A percentile compares a stretch with the other conserved stretches of the same genome.
phyloP scores from a whole-genome alignment of 2,888 invertebrate genomes.

The Parapristionchus giblindavisi region DNA sequence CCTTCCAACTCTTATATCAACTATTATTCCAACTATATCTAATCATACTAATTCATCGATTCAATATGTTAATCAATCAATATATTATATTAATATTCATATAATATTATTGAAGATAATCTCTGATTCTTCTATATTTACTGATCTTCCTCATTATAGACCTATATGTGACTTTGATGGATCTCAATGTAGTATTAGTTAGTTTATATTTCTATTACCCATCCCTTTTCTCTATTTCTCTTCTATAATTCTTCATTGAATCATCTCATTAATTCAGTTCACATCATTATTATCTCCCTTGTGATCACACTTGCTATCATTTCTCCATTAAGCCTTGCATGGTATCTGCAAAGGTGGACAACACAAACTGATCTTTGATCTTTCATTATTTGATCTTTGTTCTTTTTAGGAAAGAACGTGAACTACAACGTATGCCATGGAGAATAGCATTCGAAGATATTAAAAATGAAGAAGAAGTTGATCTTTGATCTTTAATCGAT shows the following conservation, averaged over 20 bases:
- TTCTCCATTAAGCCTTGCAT: conserved; percentile 48
- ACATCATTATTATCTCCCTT: conserved; percentile 14
- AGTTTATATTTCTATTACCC: conserved; percentile 39
- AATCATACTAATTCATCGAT: conserved; percentile 4
- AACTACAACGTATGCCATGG: conserved; percentile 55
- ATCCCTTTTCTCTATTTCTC: too few relatives aligned
- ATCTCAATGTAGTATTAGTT: conserved; percentile 47
- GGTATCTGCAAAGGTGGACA: conserved; percentile 46
- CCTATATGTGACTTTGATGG: conserved; percentile 51
- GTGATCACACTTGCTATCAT: conserved; percentile 43
- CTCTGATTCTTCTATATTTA: conserved; percentile 16
- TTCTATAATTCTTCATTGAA: not conserved
- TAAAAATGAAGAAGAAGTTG: conserved; percentile 30
- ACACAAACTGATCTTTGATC: not conserved
- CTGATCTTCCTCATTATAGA: conserved; percentile 42
- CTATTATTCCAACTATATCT: not conserved
- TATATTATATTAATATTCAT: not conserved
- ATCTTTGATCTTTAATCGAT: not conserved
- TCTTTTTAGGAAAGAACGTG: conserved; percentile 51
- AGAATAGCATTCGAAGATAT: conserved; percentile 48
- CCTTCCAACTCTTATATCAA: not conserved
- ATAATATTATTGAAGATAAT: not conserved
- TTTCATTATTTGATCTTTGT: too few relatives aligned
- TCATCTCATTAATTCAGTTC: conserved; percentile 3
- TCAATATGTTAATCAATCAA: not conserved